Evolutionary conservation across 2,797 vertebrate genomes (phyloP), one percentile per base, ranked within the genome.

Genomic region (Sternotherus odoratus): DNA sequence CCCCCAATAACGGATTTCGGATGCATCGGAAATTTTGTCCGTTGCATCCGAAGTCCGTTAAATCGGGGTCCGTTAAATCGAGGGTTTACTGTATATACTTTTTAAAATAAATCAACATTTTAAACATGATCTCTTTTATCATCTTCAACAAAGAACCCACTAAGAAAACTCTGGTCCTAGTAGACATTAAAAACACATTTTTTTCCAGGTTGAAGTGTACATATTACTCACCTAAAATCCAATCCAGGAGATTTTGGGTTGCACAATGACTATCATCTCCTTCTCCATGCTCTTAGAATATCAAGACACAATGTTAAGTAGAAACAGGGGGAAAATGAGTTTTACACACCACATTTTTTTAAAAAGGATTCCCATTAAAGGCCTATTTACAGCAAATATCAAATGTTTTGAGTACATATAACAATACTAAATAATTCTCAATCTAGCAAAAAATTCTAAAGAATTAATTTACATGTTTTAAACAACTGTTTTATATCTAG

Each of bases 401-500:
- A 87, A 77, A 80, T 28, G 69, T 82, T 95, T 88, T 88, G 90
- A 92, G 87, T 30, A 39, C 15, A 69, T 33, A 82, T 69, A 83
- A 94, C 75, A 75, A 79, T 84, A 51, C 9, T 12, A 60, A 80
- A 43, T 8, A 81, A 87, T 8, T 46, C 77, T 69, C 56, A 26
- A 78, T 48, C 51, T 49, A 12, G 48, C 77, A 88, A 96, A 94
- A 90, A 88, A 87, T 26, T 89, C 77, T 54, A 79, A 86, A 72
- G 57, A 94, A 92, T 83, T 30, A 72, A 89, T 79, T 63, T 86
- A 92, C n/a, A 89, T 56, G 82, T 81, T 85, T 72, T 23, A 87
- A n/a, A 66, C 19, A 79, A 81, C 63, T 82, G 78, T 79, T 96
- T 86, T 88, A 5, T 74, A 88, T 87, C 88, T 95, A 96, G 63